A percentile compares a stretch with the other conserved stretches of the same genome.
Conservation (phyloP, 2,888 invertebrate genomes). For the Mesoligia furuncula region DNA sequence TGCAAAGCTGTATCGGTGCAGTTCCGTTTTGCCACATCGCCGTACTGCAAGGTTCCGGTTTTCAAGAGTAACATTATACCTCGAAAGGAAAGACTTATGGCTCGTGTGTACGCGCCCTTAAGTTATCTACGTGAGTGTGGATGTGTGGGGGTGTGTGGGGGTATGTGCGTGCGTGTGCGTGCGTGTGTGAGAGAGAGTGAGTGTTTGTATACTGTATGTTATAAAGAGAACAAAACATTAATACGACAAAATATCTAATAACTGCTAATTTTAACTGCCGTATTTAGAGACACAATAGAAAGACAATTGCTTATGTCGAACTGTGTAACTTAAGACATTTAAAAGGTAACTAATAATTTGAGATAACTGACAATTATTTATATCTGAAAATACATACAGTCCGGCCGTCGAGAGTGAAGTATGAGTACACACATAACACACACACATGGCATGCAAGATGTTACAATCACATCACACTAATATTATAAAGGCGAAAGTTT, state of each 20-base stretch:
- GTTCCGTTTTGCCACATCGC: neutral
- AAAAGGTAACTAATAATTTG: neutral
- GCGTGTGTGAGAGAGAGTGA: neutral
- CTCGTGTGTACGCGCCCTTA: neutral
- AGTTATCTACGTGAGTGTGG: neutral
- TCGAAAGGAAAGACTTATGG: neutral
- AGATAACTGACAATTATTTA: neutral
- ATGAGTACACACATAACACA: neutral
- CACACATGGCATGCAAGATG: neutral
- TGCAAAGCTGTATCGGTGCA: slow-evolving; percentile 2
- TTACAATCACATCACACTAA: too few relatives aligned
- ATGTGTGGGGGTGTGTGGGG: neutral
- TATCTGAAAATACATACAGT: neutral
- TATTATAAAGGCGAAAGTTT: too few relatives aligned
- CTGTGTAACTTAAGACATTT: too few relatives aligned
- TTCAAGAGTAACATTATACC: neutral
- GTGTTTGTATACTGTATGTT: neutral
- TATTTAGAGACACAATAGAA: too few relatives aligned
- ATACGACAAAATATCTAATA: neutral
- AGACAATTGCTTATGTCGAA: too few relatives aligned
- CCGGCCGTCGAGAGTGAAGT: neutral
- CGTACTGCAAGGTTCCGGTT: neutral
- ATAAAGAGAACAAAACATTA: neutral
- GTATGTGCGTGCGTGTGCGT: neutral
- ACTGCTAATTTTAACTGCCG: neutral